Base-by-base conservation (phyloP, 2,113 vertebrate genomes). In the Xenopus laevis region DNA sequence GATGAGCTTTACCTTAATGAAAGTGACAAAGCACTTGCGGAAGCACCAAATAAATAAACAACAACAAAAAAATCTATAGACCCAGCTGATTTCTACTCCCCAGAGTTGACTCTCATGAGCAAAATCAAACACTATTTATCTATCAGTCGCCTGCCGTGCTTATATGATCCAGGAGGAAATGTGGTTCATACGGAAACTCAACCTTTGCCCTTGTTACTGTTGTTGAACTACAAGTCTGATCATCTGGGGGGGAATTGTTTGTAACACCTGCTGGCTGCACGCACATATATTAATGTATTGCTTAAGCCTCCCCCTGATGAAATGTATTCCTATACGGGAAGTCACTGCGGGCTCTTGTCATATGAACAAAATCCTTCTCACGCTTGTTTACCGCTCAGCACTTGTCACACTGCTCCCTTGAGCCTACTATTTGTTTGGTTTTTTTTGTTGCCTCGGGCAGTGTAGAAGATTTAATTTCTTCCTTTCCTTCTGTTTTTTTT, bases 291-390 rank as follows among this genome's bases (percentile, higher is more conserved):
- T 16, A 27, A 27, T 27, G 53, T n/a, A n/a, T n/a, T 4, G 17
- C 47, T 55, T 13, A 17, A 88, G 81, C 84, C 87, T 27, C 87
- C 74, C 78, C 82, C 76, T 59, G 78, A 80, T 82, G 83, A 87
- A 87, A 86, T 79, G 81, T 84, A 84, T 85, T 86, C 82, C 86
- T 27, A 27, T 27, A 27, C 23, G 86, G 83, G 88, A 87, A 78
- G 82, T 85, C 87, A 90, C 87, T 87, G 85, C 83, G 81, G 89
- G 87, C 74, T 27, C 23, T 27, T 27, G 90, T 93, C 90, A 90
- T 78, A 89, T 90, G 89, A 90, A 92, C 90, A 87, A 91, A 89
- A 90, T 90, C 86, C 87, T 87, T 88, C 86, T 89, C 88, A 88
- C 85, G 86, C 86, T 87, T 90, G 89, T 89, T 91, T 90, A 90